phyloP scores from a whole-genome alignment of 92 coral and sea anemone species.

The Epizoanthus stellaris region DNA sequence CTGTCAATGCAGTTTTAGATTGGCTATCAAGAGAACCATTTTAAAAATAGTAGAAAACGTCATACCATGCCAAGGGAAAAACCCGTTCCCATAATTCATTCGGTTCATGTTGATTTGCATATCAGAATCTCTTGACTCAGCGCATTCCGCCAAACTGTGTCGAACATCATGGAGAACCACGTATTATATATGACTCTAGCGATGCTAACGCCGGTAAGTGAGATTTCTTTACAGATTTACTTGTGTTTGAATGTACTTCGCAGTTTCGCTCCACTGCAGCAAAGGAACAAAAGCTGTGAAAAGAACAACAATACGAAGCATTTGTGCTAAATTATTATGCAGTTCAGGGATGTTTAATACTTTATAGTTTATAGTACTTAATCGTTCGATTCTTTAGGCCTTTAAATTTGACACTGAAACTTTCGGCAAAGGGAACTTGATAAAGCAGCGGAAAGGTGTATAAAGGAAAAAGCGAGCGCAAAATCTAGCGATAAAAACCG shows the following conservation, averaged over 20 bases:
- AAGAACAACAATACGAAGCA: neutral
- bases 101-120: constrained; percentile 10
- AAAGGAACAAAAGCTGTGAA: neutral
- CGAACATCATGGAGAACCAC: too few species aligned
- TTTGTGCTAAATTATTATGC: neutral
- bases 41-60: neutral
- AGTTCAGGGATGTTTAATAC: constrained; percentile 7
- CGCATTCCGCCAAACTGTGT: constrained; percentile 24
- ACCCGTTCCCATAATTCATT: constrained; percentile 35
- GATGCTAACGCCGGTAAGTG: neutral
- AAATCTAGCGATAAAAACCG: neutral
- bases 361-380: neutral
- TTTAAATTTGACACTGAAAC: constrained; percentile 9
- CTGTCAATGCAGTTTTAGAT: neutral
- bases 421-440: neutral
- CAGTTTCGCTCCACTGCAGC: neutral
- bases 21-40: neutral
- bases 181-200: too few species aligned
- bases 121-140: neutral
- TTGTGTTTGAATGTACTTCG: neutral
- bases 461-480: neutral
- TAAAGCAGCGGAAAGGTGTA: neutral
- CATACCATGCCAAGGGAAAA: constrained; percentile 26
- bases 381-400: neutral
- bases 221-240: neutral